Percentiles rank a stretch among this genome's conserved stretches.
Evolutionary conservation across 2,888 invertebrate species (phyloP).

Genomic region (Ophonus ardosiacus): DNA sequence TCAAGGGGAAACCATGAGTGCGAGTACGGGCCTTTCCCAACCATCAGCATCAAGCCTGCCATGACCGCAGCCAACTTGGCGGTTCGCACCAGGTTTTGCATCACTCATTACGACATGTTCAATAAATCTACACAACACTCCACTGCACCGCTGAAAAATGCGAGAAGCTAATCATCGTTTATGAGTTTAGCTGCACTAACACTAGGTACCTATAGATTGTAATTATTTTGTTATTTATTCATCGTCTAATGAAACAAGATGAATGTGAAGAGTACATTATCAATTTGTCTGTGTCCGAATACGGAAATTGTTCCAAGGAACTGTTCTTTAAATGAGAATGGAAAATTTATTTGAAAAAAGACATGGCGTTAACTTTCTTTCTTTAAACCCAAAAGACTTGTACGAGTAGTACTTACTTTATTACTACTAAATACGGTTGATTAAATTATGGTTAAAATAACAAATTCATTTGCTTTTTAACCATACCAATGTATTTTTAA

Average conservation of each 20-base stretch:
- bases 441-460: too few species aligned
- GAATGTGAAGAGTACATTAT: background rate
- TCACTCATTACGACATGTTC: conserved; percentile 33
- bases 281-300: background rate
- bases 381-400: too few species aligned
- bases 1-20: conserved; percentile 23
- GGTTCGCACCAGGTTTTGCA: conserved; percentile 17
- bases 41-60: conserved; percentile 14
- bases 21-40: conserved; percentile 4
- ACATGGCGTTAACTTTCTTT: too few species aligned
- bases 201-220: conserved; percentile 9
- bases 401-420: too few species aligned
- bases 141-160: background rate
- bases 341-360: too few species aligned
- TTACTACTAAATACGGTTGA: too few species aligned
- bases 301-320: background rate
- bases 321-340: too few species aligned
- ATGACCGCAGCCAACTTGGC: conserved; percentile 14
- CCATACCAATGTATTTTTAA: too few species aligned
- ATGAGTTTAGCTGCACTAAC: background rate
- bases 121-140: conserved; percentile 25
- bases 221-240: conserved; percentile 18
- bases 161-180: conserved; percentile 24
- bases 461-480: too few species aligned
- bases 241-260: background rate